Conservation (phyloP, 2,797 vertebrate species). For the Crenichthys baileyi region DNA sequence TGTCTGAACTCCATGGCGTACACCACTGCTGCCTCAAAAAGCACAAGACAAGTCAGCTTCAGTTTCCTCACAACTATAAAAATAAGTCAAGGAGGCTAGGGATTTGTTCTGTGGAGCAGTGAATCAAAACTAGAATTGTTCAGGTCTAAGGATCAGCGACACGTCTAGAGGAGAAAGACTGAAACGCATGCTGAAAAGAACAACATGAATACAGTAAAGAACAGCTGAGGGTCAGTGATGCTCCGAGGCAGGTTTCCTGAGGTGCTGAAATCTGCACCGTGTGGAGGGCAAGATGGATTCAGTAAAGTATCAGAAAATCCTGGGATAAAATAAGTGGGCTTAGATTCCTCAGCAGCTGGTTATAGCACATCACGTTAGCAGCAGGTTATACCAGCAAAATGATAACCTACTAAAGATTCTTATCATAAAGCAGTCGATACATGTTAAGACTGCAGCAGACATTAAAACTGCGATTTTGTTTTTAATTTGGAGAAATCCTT, state of each 20-base stretch:
- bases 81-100: constrained; percentile 2
- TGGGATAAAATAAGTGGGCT: background rate
- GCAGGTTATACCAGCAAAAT: background rate
- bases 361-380: too few species aligned
- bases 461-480: background rate
- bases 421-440: too few species aligned
- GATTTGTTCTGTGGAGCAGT: background rate
- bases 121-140: background rate
- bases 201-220: background rate
- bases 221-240: background rate
- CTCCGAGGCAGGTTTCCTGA: background rate
- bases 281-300: background rate
- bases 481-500: background rate
- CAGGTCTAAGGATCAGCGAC: background rate
- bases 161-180: background rate
- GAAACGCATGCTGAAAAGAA: background rate
- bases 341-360: background rate
- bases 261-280: background rate
- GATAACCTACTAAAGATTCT: background rate
- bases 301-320: background rate
- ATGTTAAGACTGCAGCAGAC: background rate
- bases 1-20: background rate
- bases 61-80: background rate
- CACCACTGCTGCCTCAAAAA: background rate
- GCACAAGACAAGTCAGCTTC: background rate